Evolutionary conservation across 2,797 vertebrate genomes (phyloP).

Genomic region (Neosilurus hyrtlii): DNA sequence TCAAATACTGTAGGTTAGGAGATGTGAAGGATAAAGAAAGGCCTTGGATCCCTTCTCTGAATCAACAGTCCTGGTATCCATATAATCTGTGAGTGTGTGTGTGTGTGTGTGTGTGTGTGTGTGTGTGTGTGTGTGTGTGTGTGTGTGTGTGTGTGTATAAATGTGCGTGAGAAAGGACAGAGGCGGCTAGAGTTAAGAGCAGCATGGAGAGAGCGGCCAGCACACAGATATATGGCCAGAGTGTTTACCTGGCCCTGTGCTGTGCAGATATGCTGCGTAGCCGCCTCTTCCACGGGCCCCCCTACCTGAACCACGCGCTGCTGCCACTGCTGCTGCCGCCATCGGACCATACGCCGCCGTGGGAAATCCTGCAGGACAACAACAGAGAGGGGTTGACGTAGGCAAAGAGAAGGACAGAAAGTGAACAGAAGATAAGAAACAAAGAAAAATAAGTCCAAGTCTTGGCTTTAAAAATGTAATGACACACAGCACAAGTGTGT

Average conservation of each 20-base stretch:
- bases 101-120: background rate
- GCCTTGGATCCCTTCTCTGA: slow-evolving; percentile 31
- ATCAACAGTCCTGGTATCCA: slow-evolving; percentile 32
- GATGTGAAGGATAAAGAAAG: slow-evolving; percentile 34
- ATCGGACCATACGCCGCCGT: slow-evolving; percentile 85
- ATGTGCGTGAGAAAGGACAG: slow-evolving; percentile 45
- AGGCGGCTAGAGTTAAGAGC: slow-evolving; percentile 55
- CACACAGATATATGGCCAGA: slow-evolving; percentile 80
- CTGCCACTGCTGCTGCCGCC: slow-evolving; percentile 84
- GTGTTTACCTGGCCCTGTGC: slow-evolving; percentile 82
- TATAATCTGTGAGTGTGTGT: background rate
- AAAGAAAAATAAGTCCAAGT: background rate
- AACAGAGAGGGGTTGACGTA: background rate
- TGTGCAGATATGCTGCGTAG: slow-evolving; percentile 77
- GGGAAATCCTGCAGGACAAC: slow-evolving; percentile 77
- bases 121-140: slow-evolving; percentile 30
- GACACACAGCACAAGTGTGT: slow-evolving; percentile 14
- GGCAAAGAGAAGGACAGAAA: background rate
- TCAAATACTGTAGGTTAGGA: slow-evolving; percentile 40
- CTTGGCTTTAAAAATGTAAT: slow-evolving; percentile 5
- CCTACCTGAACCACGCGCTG: slow-evolving; percentile 91
- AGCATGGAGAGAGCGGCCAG: slow-evolving; percentile 74
- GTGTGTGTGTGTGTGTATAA: slow-evolving; percentile 37
- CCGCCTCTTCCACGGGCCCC: slow-evolving; percentile 76
- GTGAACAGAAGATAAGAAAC: background rate